A percentile compares a stretch with the other conserved stretches of the same genome.
phyloP scores from a whole-genome alignment of 2,113 vertebrate species.

The Mormyrus lacerda region DNA sequence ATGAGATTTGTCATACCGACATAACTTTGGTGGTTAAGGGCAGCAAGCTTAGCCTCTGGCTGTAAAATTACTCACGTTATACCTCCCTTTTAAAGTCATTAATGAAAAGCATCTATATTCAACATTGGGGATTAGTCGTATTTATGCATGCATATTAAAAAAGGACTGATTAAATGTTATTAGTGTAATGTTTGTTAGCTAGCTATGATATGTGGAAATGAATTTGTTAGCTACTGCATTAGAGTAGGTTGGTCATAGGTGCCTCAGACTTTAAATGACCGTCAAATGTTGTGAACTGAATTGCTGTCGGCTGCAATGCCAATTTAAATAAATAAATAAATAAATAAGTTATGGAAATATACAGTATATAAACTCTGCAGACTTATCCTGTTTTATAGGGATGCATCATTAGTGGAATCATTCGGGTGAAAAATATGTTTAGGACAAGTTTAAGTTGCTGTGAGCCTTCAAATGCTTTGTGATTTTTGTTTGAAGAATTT shows the following conservation, averaged over 20 bases:
- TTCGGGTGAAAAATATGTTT: conserved; percentile 6
- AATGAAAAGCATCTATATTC: not conserved
- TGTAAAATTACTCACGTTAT: conserved; percentile 4
- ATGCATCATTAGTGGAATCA: conserved; percentile 6
- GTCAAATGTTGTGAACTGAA: not conserved
- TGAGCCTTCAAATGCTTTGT: not conserved
- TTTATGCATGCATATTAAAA: not conserved
- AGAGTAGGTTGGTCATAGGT: not conserved
- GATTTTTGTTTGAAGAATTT: conserved; percentile 4
- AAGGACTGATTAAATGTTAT: not conserved
- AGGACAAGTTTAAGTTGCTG: conserved; percentile 1
- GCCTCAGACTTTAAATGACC: not conserved
- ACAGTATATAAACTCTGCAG: not conserved
- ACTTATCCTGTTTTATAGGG: not conserved
- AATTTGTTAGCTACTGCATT: not conserved
- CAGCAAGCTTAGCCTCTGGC: not conserved
- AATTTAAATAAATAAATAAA: not conserved
- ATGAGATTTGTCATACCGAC: conserved; percentile 54
- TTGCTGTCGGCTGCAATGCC: not conserved
- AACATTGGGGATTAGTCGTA: not conserved
- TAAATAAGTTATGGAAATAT: not conserved
- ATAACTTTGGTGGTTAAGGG: conserved; percentile 1
- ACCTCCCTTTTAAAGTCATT: not conserved
- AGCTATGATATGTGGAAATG: not conserved
- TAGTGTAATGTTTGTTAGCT: not conserved